Conservation (phyloP, 1,140 invertebrate genomes). For the Sinella curviseta region DNA sequence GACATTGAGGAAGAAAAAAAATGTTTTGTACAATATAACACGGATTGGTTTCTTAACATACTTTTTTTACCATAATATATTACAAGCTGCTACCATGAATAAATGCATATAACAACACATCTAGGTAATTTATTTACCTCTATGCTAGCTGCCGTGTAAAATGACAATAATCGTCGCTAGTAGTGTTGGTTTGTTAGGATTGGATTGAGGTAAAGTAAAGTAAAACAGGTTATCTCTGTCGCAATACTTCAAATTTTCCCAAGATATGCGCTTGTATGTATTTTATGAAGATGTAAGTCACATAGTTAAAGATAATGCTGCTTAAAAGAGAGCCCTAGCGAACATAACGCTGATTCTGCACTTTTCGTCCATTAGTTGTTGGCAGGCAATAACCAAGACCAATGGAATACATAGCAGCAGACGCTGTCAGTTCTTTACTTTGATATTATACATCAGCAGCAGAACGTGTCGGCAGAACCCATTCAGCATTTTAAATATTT, state of each 20-base stretch:
- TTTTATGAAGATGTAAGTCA: neutral
- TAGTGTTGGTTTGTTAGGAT: neutral
- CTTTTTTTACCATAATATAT: neutral
- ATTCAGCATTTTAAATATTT: no score
- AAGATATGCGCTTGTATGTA: neutral
- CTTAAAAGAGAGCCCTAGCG: no score
- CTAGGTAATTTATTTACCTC: no score
- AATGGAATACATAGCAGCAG: no score
- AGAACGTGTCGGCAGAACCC: no score
- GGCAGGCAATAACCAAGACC: no score
- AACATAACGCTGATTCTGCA: no score
- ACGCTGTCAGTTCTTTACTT: no score
- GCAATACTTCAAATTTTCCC: neutral
- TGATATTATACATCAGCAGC: no score
- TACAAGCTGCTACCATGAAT: neutral
- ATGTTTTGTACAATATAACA: neutral
- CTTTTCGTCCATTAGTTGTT: no score
- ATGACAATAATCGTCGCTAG: neutral
- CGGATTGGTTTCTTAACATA: neutral
- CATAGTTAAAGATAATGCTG: neutral
- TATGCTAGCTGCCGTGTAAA: neutral
- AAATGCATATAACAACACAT: neutral
- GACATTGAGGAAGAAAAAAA: neutral
- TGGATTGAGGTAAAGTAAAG: neutral
- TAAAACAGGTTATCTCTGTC: constrained; percentile 9